Conservation (phyloP, 37 sponge, comb jelly and placozoan genomes). For the Chondrilla cf. caribensis region DNA sequence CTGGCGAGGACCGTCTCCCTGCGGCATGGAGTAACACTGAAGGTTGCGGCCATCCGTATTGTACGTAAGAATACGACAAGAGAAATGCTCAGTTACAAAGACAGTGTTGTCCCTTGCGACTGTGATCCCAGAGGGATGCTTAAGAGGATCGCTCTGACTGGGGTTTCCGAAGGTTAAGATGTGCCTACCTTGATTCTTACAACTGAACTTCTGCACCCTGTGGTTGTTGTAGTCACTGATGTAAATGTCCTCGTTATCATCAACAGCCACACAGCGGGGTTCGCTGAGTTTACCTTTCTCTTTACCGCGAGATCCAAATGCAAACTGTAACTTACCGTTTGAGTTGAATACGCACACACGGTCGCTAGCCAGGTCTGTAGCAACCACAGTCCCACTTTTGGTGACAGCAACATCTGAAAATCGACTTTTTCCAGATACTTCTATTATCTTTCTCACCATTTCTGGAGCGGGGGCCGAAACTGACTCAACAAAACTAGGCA, state of each 20-base stretch:
- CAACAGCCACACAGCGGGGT: constrained; percentile 20
- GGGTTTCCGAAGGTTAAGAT: background rate
- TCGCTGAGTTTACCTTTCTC: background rate
- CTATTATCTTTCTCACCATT: background rate
- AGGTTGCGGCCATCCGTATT: background rate
- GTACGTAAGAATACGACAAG: background rate
- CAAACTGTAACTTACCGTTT: background rate
- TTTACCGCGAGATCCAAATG: constrained; percentile 5
- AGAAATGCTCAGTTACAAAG: constrained; percentile 7
- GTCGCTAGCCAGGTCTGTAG: background rate
- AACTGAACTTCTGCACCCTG: constrained; percentile 1
- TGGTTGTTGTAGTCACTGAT: constrained; percentile 25
- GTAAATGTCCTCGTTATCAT: background rate
- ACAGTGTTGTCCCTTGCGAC: background rate
- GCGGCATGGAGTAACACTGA: background rate
- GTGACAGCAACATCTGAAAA: constrained; percentile 18
- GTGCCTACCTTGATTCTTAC: background rate
- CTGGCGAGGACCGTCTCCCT: background rate
- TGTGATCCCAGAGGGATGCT: background rate
- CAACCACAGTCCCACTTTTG: background rate
- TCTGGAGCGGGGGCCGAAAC: background rate
- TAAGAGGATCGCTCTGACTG: background rate
- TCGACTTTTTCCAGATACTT: background rate
- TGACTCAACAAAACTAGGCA: background rate
- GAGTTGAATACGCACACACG: background rate